Evolutionary conservation across 2,888 invertebrate genomes (phyloP).

Genomic region (Aproaerema taeniolella): DNA sequence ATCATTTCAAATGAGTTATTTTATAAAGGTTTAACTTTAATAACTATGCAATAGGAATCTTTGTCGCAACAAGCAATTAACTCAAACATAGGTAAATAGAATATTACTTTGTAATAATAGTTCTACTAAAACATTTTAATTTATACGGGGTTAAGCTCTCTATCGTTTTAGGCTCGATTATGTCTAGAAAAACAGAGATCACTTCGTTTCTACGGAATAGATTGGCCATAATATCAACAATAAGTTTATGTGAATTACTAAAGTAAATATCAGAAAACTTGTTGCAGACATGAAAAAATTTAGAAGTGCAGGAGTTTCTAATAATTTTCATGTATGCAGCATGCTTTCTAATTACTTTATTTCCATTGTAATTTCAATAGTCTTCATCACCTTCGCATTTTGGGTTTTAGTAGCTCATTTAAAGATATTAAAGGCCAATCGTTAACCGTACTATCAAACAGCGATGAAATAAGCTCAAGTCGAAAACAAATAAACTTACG

Average conservation of each 20-base stretch:
- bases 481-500: conserved; percentile 28
- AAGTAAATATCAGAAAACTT: conserved; percentile 15
- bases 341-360: conserved; percentile 13
- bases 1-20: conserved; percentile 35
- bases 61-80: conserved; percentile 69
- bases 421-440: conserved; percentile 22
- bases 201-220: conserved; percentile 28
- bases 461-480: conserved; percentile 39
- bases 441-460: conserved; percentile 19
- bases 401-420: conserved; percentile 19
- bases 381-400: no score
- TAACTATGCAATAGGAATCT: conserved; percentile 58
- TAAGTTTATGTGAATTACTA: no score
- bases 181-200: conserved; percentile 57
- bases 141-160: conserved; percentile 70
- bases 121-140: conserved; percentile 70
- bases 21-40: conserved; percentile 41
- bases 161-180: conserved; percentile 69
- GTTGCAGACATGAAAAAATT: conserved; percentile 26
- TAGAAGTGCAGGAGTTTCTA: conserved; percentile 43
- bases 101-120: conserved; percentile 60
- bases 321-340: conserved; percentile 25
- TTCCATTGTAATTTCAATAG: conserved; percentile 20
- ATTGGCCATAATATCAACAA: conserved; percentile 1
- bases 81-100: conserved; percentile 73